A percentile compares a stretch with the other conserved stretches of the same genome.
Evolutionary conservation across 2,797 vertebrate genomes (phyloP).

Genomic region (Otus scops): DNA sequence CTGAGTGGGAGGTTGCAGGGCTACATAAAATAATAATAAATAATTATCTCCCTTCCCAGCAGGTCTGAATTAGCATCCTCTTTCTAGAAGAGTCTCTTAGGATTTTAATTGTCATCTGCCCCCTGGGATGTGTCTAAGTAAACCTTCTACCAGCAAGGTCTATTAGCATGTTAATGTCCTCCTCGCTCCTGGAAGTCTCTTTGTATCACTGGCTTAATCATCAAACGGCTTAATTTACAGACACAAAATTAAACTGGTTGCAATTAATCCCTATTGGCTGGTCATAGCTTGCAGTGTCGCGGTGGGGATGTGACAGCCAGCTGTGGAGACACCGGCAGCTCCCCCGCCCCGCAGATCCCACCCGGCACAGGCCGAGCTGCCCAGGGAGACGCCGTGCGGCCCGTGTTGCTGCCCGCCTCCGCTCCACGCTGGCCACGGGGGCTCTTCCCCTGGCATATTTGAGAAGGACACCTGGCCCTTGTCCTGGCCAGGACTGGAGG

Average conservation of each 20-base stretch:
- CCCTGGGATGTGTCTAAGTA: slow-evolving; percentile 1
- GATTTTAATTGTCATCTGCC: slow-evolving; percentile 26
- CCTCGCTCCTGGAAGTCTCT: background rate
- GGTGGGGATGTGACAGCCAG: background rate
- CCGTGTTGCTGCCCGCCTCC: accelerated
- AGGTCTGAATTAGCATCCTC: slow-evolving; percentile 22
- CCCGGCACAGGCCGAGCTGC: background rate
- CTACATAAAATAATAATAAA: background rate
- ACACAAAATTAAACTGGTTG: background rate
- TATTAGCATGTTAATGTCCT: slow-evolving; percentile 1
- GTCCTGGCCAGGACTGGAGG: background rate
- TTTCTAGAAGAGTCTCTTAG: slow-evolving; percentile 41
- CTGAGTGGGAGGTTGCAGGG: background rate
- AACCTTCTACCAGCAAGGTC: slow-evolving; percentile 2
- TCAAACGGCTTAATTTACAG: background rate
- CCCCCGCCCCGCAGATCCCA: background rate
- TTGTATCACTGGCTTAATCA: background rate
- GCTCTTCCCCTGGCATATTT: background rate
- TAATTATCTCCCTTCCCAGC: background rate
- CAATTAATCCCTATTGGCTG: background rate
- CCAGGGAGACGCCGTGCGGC: background rate
- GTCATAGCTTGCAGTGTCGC: background rate
- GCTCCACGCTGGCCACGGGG: accelerated
- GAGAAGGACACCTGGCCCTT: background rate
- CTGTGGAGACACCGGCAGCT: background rate